A percentile compares a stretch with the other conserved stretches of the same genome.
Conservation (phyloP, 2,888 invertebrate genomes). For the Caenorhabditis wallacei region DNA sequence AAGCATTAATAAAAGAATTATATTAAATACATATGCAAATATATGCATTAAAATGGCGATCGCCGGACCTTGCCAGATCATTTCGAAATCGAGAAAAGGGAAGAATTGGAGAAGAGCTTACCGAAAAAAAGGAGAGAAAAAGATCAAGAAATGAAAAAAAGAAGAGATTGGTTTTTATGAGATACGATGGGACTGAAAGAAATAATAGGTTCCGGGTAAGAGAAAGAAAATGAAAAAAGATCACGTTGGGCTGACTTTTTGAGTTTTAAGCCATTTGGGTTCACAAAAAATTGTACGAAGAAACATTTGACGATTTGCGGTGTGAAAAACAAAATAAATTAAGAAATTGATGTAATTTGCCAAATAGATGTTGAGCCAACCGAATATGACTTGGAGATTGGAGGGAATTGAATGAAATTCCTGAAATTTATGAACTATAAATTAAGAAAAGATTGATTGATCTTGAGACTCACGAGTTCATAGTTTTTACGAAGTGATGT, state of each 20-base stretch:
- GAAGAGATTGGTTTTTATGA: constrained; percentile 9
- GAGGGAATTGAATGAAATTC: constrained; percentile 22
- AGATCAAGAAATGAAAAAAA: constrained; percentile 2
- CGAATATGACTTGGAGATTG: constrained; percentile 34
- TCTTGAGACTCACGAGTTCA: constrained; percentile 26
- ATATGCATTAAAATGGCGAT: constrained; percentile 43
- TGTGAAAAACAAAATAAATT: constrained; percentile 50
- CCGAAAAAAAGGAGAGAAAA: neutral
- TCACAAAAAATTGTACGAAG: constrained; percentile 34
- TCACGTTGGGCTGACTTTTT: constrained; percentile 40
- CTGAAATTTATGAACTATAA: constrained; percentile 2
- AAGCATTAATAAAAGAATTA: constrained; percentile 23
- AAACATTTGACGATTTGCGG: constrained; percentile 28
- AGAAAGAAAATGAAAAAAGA: neutral
- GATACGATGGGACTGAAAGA: neutral
- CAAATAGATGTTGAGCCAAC: constrained; percentile 53
- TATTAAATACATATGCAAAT: constrained; percentile 36
- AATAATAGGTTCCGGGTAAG: neutral
- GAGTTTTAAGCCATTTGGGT: constrained; percentile 32
- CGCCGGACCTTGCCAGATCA: constrained; percentile 51
- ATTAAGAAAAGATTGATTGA: neutral
- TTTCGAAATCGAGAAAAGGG: constrained; percentile 1
- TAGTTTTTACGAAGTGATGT: constrained; percentile 34
- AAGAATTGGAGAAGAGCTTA: neutral
- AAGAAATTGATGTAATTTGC: constrained; percentile 51